Base-by-base conservation (phyloP, 2,888 invertebrate species). In the Mycogona germanica region DNA sequence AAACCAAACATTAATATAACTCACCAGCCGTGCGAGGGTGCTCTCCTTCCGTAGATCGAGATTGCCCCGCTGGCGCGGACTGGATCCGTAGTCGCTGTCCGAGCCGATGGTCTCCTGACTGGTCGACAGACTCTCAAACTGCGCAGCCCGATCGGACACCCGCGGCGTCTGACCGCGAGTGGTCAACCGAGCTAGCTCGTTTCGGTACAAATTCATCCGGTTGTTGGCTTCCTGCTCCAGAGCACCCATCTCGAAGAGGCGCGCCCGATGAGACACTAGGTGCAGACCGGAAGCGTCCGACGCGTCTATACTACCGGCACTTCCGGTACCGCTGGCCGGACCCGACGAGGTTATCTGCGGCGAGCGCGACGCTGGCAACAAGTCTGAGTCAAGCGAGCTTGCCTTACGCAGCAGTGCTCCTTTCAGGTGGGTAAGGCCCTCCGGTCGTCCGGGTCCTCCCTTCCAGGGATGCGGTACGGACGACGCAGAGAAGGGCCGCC, bases 181-280 rank as follows among this genome's bases (percentile, higher is more conserved):
- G 56, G 79, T 77, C 46, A 85, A 69, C 46, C 66, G 59, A 12
- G 66, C 60, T 48, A 67, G 55, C 57, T 67, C 67, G 58, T 64
- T 65, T 47, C 62, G 57, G 51, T 64, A 63, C 46, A 64, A 58
- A 19, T 64, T 62, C 50, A 62, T 62, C 41, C 60, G 56, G 38
- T 60, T 60, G 48, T 76, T 60, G 78, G 81, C 71, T 57, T 76
- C 76, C 45, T 75, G 75, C 35, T 75, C 69, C 23, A 81, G 75
- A 61, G 76, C 75, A 2, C 78, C 79, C 14, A 75, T 75, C 64
- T 85, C 85, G 62, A 86, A 81, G 67, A 84, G 84, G 60, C 79
- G 76, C 12, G 84, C 81, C 29, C 84, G 74, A 50, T 79, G 79
- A 17, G 82, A 81, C 35, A 86, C 86, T 55, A 84, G 75, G 65